Conservation (phyloP, 64 coral and sea anemone species). For the Trachythela sp. region DNA sequence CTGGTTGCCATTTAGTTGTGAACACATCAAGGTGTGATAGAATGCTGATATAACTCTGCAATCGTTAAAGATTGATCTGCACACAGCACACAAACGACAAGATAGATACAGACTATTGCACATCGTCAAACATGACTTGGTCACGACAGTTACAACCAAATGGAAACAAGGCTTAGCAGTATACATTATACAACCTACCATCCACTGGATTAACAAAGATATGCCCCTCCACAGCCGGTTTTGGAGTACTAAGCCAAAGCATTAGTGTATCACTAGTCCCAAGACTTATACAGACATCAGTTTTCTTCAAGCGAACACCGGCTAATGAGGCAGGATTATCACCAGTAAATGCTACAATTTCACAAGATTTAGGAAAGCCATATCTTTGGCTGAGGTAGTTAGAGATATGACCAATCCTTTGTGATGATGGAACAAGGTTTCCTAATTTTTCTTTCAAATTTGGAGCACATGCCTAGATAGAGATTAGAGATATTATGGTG, state of each 20-base stretch:
- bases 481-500: not conserved
- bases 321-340: conserved; percentile 97
- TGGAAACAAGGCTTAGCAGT: not conserved
- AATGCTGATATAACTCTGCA: too few species aligned
- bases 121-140: too few species aligned
- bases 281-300: conserved; percentile 79
- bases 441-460: conserved; percentile 71
- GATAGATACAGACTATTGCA: too few species aligned
- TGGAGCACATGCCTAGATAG: conserved; percentile 75
- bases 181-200: conserved; percentile 71
- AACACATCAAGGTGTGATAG: too few species aligned
- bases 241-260: conserved; percentile 65
- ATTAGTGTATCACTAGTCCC: conserved; percentile 95
- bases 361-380: conserved; percentile 74
- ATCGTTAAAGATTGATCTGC: too few species aligned
- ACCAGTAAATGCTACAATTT: conserved; percentile 95
- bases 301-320: conserved; percentile 68
- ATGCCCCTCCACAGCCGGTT: conserved; percentile 82
- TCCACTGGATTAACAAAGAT: conserved; percentile 96
- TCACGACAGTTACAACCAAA: too few species aligned
- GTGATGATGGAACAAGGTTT: conserved; percentile 50
- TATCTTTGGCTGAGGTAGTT: conserved; percentile 61
- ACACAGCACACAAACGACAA: too few species aligned
- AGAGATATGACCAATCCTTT: conserved; percentile 60
- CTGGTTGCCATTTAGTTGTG: too few species aligned